Evolutionary conservation across 1,140 invertebrate species (phyloP), one percentile per base, ranked within the genome.

Genomic region (Goniozus legneri): DNA sequence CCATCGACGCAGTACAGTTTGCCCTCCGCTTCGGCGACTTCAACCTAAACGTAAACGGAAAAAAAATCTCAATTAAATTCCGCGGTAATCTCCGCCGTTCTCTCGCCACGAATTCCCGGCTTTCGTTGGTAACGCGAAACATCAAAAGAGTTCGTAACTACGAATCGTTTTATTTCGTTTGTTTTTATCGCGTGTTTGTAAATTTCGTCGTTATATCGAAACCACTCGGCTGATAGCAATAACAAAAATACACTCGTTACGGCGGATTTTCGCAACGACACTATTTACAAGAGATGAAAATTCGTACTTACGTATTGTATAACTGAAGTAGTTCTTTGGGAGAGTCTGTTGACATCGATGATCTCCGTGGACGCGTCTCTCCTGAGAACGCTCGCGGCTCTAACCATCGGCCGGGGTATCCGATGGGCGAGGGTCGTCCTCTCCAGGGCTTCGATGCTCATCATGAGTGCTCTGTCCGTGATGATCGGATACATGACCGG

Each of bases 291-390:
- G n/a, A n/a, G n/a, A n/a, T n/a, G n/a, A n/a, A n/a, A n/a, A n/a
- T n/a, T n/a, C n/a, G 7, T 22, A 58, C 58, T 46, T 59, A 71
- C 69, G 12, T 53, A 51, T 50, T 62, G 57, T 8, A 57, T 48
- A 2, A 57, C 14, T 0, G 59, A 44, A 1, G 19, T 44, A 14
- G 16, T 39, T 12, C 45, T 60, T 27, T 63, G 47, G 0, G 43
- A 27, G 3, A 71, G 38, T 2, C 21, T 40, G 12, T 54, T 52
- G 0, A 70, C 45, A 7, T 69, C 60, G 14, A 70, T 50, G 6
- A 62, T 31, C 10, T 66, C 67, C 0, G 65, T 69, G 0, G 55
- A 49, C 0, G 55, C 55, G 10, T 69, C 42, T 10, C 10, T 27
- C 0, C 18, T 20, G 0, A 70, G 47, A 2, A 48, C 2, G 0